A percentile compares a stretch with the other conserved stretches of the same genome.
phyloP scores from a whole-genome alignment of 1,140 invertebrate species.

The Drosophila burlai region DNA sequence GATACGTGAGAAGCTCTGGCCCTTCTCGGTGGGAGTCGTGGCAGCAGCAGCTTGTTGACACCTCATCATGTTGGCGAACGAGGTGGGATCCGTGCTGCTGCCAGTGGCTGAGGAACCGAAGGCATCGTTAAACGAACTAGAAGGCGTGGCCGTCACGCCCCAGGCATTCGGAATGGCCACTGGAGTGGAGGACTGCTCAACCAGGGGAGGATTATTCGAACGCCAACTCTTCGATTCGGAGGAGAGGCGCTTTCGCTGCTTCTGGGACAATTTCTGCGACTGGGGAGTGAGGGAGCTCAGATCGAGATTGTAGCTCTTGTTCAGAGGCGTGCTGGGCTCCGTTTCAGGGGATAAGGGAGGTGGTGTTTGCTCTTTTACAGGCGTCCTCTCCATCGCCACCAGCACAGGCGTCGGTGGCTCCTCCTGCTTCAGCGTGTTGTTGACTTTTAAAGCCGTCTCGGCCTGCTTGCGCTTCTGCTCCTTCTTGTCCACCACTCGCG shows the following conservation, averaged over 20 bases:
- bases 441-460: constrained; percentile 77
- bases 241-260: constrained; percentile 86
- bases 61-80: constrained; percentile 81
- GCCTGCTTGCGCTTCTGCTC: constrained; percentile 79
- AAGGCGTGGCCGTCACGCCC: constrained; percentile 49
- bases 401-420: constrained; percentile 48
- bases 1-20: constrained; percentile 86
- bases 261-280: constrained; percentile 86
- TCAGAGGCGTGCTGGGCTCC: constrained; percentile 44
- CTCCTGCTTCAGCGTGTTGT: constrained; percentile 79
- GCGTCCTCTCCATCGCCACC: constrained; percentile 16
- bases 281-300: constrained; percentile 70
- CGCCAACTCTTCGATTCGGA: constrained; percentile 74
- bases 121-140: constrained; percentile 31
- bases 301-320: constrained; percentile 75
- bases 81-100: constrained; percentile 66
- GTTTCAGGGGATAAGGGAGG: constrained; percentile 21
- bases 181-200: constrained; percentile 44
- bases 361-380: constrained; percentile 48
- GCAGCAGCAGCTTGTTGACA: constrained; percentile 16
- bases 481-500: constrained; percentile 76
- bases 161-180: constrained; percentile 73
- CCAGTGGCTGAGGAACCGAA: constrained; percentile 57
- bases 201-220: constrained; percentile 10
- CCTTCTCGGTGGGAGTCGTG: constrained; percentile 2